phyloP scores from a whole-genome alignment of 2,888 invertebrate species.

The Frankliniella intonsa region DNA sequence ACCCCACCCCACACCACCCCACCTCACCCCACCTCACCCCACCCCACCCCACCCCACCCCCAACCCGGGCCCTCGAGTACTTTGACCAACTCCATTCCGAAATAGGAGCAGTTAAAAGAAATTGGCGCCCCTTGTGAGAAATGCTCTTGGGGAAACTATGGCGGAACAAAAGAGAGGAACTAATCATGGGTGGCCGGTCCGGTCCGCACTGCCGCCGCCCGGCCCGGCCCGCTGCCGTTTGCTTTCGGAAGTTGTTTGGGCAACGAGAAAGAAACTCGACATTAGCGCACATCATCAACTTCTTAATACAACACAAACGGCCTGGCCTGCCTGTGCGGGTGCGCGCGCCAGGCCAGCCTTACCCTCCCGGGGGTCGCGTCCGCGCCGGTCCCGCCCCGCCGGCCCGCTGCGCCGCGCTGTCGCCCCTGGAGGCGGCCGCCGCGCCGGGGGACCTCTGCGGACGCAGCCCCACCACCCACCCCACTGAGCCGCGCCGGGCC shows the following conservation, averaged over 20 bases:
- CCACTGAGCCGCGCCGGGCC: no score
- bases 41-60: no score
- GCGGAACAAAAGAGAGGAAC: not conserved
- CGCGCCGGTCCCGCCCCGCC: not conserved
- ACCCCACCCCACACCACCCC: no score
- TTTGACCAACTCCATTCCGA: slow-evolving; percentile 3
- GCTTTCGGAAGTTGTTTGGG: not conserved
- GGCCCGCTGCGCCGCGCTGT: no score
- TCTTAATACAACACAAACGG: slow-evolving; percentile 23
- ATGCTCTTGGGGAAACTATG: not conserved
- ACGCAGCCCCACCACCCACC: no score
- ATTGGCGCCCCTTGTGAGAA: slow-evolving; percentile 1
- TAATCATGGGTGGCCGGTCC: not conserved
- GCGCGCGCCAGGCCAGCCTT: no score
- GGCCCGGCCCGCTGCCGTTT: not conserved
- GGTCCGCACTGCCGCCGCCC: not conserved
- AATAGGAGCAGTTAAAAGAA: not conserved
- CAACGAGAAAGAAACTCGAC: not conserved
- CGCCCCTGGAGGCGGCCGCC: no score
- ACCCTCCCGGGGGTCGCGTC: not conserved
- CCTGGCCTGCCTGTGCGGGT: not conserved
- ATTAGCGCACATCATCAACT: slow-evolving; percentile 19
- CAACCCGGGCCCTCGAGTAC: not conserved
- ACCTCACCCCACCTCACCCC: no score
- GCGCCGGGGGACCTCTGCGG: no score